These are phyloP conservation scores for Microcebus murinus DNA, from an alignment of 2,113 vertebrate genomes.

Conservation along the genomic window DNA sequence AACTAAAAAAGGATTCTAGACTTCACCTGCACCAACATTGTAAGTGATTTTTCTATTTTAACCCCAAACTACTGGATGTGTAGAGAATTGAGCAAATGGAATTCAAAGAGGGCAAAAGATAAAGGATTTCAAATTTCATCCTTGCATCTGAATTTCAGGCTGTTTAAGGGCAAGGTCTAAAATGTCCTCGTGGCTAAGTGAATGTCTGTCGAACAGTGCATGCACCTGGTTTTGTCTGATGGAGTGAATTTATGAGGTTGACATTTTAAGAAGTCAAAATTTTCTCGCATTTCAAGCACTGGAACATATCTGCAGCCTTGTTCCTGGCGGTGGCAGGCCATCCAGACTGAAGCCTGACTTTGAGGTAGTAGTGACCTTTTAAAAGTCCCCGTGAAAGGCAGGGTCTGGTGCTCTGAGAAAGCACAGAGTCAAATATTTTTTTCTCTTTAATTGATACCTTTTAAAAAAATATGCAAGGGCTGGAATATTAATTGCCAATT, in stretches of 20 bases:
- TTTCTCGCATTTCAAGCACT: constrained; percentile 16
- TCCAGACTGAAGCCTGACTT: constrained; percentile 44
- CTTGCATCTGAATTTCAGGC: background rate
- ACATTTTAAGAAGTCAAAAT: constrained; percentile 69
- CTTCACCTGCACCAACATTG: background rate
- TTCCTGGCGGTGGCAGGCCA: background rate
- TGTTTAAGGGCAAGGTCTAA: background rate
- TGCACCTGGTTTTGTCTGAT: background rate
- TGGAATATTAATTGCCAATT: constrained; percentile 34
- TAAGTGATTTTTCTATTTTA: background rate
- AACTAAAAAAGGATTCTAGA: background rate
- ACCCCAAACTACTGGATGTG: background rate
- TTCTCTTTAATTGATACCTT: constrained; percentile 10
- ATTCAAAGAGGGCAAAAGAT: background rate
- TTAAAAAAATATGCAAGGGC: background rate
- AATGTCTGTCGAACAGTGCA: background rate
- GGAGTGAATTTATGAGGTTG: constrained; percentile 45
- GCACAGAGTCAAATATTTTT: background rate
- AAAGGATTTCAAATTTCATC: background rate
- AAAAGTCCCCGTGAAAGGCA: background rate
- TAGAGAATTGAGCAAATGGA: background rate
- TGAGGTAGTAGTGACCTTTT: constrained; percentile 57
- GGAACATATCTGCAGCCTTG: background rate
- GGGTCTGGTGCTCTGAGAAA: background rate
- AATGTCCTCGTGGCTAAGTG: fast-evolving